phyloP scores from a whole-genome alignment of 2,113 vertebrate species.

The Verasper variegatus region DNA sequence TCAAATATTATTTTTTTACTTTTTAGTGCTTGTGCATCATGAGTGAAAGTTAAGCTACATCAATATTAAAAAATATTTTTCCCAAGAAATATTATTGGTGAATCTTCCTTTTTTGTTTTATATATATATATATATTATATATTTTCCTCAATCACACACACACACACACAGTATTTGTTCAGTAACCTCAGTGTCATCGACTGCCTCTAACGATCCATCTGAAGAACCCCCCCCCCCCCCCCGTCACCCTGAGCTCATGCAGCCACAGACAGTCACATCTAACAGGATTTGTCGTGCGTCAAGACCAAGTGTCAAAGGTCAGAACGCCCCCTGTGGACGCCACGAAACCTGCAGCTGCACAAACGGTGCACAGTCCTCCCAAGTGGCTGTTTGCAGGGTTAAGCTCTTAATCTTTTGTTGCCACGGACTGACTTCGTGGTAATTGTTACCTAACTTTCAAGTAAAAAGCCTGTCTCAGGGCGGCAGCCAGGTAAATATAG shows the following conservation, averaged over 20 bases:
- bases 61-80: background rate
- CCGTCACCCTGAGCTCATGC: constrained; percentile 7
- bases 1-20: background rate
- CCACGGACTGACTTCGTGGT: constrained; percentile 56
- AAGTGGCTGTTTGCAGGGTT: constrained; percentile 28
- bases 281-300: constrained; percentile 64
- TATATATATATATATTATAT: background rate
- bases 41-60: background rate
- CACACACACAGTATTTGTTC: background rate
- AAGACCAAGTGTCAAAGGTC: constrained; percentile 45
- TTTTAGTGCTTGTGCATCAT: background rate
- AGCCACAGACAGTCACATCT: constrained; percentile 58
- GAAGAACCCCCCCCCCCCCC: constrained; percentile 14
- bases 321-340: constrained; percentile 49
- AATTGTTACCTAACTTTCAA: constrained; percentile 77
- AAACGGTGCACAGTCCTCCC: constrained; percentile 31
- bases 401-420: constrained; percentile 75
- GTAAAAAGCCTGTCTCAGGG: constrained; percentile 58
- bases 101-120: too few species aligned
- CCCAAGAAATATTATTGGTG: background rate
- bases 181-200: background rate
- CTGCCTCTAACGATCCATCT: constrained; percentile 32
- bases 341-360: constrained; percentile 57
- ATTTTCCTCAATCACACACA: background rate
- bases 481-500: constrained; percentile 68